Evolutionary conservation across 2,113 vertebrate species (phyloP).

Genomic region (Bungarus multicinctus): DNA sequence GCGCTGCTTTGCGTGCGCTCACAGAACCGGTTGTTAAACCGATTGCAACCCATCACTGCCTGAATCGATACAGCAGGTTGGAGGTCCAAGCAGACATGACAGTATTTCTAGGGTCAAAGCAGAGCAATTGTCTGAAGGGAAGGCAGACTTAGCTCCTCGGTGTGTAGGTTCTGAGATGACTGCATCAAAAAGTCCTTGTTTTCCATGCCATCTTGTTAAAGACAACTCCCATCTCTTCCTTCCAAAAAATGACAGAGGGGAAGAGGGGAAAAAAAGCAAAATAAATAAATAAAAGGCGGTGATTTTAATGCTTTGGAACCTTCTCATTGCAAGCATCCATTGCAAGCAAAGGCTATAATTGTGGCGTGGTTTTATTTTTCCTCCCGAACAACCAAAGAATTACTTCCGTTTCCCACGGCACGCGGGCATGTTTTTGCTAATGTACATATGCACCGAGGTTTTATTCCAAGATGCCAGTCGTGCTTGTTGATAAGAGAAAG

Average conservation of each 20-base stretch:
- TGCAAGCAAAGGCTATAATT: constrained; percentile 25
- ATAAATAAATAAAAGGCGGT: not conserved
- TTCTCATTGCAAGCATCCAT: not conserved
- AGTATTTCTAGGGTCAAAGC: not conserved
- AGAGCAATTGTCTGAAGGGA: not conserved
- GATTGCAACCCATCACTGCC: no score
- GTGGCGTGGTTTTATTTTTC: constrained; percentile 35
- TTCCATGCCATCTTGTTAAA: not conserved
- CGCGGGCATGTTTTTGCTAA: not conserved
- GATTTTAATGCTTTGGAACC: not conserved
- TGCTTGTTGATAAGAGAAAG: not conserved
- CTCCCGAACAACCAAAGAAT: constrained; percentile 55
- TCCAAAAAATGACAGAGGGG: not conserved
- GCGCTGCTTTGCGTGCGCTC: no score
- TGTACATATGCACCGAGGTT: constrained; percentile 17
- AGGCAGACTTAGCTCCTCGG: no score
- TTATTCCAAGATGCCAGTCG: not conserved
- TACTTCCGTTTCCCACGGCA: constrained; percentile 31
- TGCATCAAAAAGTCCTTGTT: not conserved
- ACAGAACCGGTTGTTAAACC: no score
- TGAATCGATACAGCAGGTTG: not conserved
- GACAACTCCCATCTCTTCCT: not conserved
- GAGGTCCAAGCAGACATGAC: not conserved
- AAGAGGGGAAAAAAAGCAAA: not conserved
- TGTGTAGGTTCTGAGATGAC: no score